Base-by-base conservation (phyloP, 2,888 invertebrate species). In the Crossocerus cetratus region DNA sequence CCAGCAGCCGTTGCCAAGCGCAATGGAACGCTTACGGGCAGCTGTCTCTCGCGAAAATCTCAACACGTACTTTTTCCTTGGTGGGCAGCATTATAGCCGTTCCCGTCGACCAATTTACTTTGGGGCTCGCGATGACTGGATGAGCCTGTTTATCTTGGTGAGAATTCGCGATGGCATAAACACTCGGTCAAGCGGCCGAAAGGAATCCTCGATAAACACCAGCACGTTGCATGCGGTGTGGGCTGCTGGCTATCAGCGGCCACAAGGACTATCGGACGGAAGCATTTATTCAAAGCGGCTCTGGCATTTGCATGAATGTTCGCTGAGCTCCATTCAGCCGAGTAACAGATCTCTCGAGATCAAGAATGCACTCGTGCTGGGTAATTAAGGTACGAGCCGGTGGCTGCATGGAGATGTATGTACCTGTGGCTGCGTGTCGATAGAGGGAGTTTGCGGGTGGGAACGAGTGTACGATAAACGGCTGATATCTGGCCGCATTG, bases 301-400 rank as follows among this genome's bases (percentile, higher is more conserved):
- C n/a, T 49, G n/a, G n/a, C 49, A 49, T 49, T n/a, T 49, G 49
- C 49, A 13, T 49, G 16, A 49, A 49, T 49, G 16, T 49, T 11
- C 32, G 32, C 32, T 32, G 8, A 3, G 32, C 11, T 49, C 49
- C 49, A 49, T 49, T 49, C 49, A 49, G 14, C 16, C 43, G 5
- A 43, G 5, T 16, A 49, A 49, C 49, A 49, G 49, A 49, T 49
- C 49, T n/a, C 49, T 49, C 16, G 49, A 4, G 16, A 16, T n/a
- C 49, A 49, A 49, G 43, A 43, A 43, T 43, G 5, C 13, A 4
- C 43, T 56, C 4, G 56, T 14, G 22, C 11, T 20, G 13, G 22
- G 58, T 57, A 74, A 74, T 77, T 71, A 66, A 77, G 42, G n/a
- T 65, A 69, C 68, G 56, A 49, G 21, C 59, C n/a, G 65, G 45